Evolutionary conservation across 2,797 vertebrate species (phyloP).

Genomic region (Carapus acus): DNA sequence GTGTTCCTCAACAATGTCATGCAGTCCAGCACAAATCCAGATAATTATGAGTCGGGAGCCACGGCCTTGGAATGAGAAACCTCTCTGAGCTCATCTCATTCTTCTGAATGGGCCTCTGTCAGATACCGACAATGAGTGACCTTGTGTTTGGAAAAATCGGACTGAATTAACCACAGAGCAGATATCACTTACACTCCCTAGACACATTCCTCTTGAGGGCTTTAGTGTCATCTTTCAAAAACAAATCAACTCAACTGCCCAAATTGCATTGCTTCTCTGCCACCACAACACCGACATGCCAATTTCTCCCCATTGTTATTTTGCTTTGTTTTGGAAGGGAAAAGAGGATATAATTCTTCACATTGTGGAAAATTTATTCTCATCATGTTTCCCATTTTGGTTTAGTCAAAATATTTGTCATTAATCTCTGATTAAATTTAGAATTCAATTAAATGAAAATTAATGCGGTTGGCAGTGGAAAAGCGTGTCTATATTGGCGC

Average conservation of each 20-base stretch:
- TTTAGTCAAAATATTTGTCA: not conserved
- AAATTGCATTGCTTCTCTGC: constrained; percentile 37
- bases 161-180: constrained; percentile 68
- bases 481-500: constrained; percentile 12
- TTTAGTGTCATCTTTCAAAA: constrained; percentile 62
- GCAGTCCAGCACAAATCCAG: constrained; percentile 63
- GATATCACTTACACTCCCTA: constrained; percentile 64
- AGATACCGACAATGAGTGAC: constrained; percentile 69
- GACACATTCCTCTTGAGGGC: constrained; percentile 60
- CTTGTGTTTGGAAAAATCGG: constrained; percentile 67
- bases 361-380: constrained; percentile 21
- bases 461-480: constrained; percentile 20
- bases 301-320: constrained; percentile 32
- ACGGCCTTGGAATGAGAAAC: constrained; percentile 60
- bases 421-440: not conserved
- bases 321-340: constrained; percentile 23
- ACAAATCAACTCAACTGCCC: constrained; percentile 57
- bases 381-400: not conserved
- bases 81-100: constrained; percentile 67
- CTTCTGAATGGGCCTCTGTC: constrained; percentile 67
- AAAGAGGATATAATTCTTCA: constrained; percentile 37
- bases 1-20: constrained; percentile 69
- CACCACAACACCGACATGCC: constrained; percentile 41
- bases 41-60: constrained; percentile 70
- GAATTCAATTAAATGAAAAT: not conserved